Conservation (phyloP, 2,113 vertebrate species). For the Asarcornis scutulata region DNA sequence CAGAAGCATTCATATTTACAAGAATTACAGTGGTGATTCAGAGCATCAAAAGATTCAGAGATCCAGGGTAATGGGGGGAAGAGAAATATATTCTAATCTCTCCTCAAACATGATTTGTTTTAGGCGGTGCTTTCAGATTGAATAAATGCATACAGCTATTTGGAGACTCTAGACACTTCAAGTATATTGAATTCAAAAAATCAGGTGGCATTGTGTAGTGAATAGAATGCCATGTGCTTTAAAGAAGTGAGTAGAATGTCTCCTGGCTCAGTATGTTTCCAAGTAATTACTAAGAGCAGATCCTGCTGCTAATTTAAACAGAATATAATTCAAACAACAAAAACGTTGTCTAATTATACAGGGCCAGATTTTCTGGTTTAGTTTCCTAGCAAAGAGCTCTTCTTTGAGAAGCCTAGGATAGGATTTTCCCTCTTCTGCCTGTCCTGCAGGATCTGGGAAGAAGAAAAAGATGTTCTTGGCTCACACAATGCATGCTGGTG, state of each 20-base stretch:
- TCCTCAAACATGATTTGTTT: background rate
- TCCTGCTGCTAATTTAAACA: background rate
- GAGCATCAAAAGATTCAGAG: background rate
- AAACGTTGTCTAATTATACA: background rate
- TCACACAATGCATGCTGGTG: rapidly evolving
- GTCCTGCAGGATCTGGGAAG: background rate
- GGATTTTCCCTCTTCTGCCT: background rate
- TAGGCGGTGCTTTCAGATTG: background rate
- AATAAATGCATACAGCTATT: background rate
- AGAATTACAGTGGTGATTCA: background rate
- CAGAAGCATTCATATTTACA: background rate
- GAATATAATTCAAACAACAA: background rate
- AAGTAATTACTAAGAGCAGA: background rate
- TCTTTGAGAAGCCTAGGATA: background rate
- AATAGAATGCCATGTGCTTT: background rate
- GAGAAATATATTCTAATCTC: background rate
- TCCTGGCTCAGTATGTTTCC: background rate
- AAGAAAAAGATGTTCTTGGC: background rate
- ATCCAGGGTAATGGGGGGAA: background rate
- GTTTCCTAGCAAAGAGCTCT: background rate
- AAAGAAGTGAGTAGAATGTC: background rate
- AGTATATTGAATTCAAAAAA: background rate
- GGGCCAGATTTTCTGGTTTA: background rate
- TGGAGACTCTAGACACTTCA: background rate
- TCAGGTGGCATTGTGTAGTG: background rate